Base-by-base conservation (phyloP, 2,113 vertebrate genomes). In the Myrmophylax atrothorax region DNA sequence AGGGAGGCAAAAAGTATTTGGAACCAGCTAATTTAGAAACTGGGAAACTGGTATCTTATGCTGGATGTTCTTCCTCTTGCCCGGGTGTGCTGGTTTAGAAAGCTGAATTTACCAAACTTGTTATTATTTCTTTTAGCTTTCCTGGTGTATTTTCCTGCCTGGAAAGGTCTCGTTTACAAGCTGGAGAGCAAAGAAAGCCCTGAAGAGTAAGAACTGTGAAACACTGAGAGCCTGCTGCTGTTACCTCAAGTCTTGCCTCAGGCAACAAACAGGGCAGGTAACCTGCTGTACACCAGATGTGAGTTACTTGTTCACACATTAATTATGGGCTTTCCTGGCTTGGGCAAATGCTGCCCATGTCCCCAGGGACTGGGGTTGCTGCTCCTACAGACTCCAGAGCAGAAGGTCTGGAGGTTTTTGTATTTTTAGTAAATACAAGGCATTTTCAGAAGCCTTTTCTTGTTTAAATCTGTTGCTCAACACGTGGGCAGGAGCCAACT, bases 41-140 rank as follows among this genome's bases (percentile, higher is more conserved):
- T 42, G 18, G 50, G 10, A 53, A 59, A 12, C 6, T 3, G 4
- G 22, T 9, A 2, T 4, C 4, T 56, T 26, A 1, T 4, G 5
- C 6, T 37, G 15, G 16, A 3, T 26, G 1, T 50, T 72, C 10
- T 70, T 46, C 15, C 28, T 63, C 47, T n/a, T 33, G 58, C 20
- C 49, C 59, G 14, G 44, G 4, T 42, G 42, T 72, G 13, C 44
- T 69, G 31, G 8, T 28, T 23, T 18, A 18, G 35, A 31, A 53
- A 72, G 33, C 29, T 52, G 49, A 18, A 29, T 29, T 79, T 91
- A 29, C 24, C 4, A 6, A 18, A 18, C 20, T 64, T 3, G 3
- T 60, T 73, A 2, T 11, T 33, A 2, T 17, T 10, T 4, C 44
- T 62, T 78, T 29, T 44, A 63, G 60, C 26, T 59, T 73, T 47